Evolutionary conservation across 2,888 invertebrate species (phyloP), one percentile per base, ranked within the genome.

Genomic region (Anaspis maculata): DNA sequence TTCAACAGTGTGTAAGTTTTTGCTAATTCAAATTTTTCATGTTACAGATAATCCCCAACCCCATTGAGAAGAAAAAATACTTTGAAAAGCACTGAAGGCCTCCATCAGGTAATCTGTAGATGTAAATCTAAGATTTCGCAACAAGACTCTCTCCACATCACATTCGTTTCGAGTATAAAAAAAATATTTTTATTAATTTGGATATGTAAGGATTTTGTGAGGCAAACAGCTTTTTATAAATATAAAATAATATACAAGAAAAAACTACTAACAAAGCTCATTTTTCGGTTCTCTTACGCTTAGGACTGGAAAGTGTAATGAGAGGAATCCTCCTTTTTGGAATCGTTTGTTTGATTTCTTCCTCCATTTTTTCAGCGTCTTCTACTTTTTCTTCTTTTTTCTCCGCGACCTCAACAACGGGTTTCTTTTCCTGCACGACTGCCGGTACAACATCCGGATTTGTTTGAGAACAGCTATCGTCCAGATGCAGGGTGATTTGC

Each of bases 21-120:
- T n/a, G n/a, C n/a, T n/a, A n/a, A n/a, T n/a, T n/a, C n/a, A 24
- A 24, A 24, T 24, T 5, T 24, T 24, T 24, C 19, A 6, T 9
- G 37, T 74, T 78, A 42, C 71, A 86, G 85, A 86, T 86, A 46
- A 84, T 86, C 52, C 85, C 86, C 2, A 83, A 83, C 59, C 85
- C 85, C 10, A 72, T 75, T 44, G 83, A 82, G 54, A 86, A 86
- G 63, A 80, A 77, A 51, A 84, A 84, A 57, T 86, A 84, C 61
- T 86, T 86, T 63, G 76, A 80, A 52, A 84, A 81, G 56, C 67
- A 76, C 41, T 68, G 38, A 50, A 16, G 12, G 13, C 12, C 19
- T 6, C 19, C 5, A 31, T 22, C 15, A 13, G 13, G 12, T 13
- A 13, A 13, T 30, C 7, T 12, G n/a, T n/a, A n/a, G n/a, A n/a